A percentile compares a stretch with the other conserved stretches of the same genome.
phyloP scores from a whole-genome alignment of 1,140 invertebrate genomes.

The Dolichoris vasculosae region DNA sequence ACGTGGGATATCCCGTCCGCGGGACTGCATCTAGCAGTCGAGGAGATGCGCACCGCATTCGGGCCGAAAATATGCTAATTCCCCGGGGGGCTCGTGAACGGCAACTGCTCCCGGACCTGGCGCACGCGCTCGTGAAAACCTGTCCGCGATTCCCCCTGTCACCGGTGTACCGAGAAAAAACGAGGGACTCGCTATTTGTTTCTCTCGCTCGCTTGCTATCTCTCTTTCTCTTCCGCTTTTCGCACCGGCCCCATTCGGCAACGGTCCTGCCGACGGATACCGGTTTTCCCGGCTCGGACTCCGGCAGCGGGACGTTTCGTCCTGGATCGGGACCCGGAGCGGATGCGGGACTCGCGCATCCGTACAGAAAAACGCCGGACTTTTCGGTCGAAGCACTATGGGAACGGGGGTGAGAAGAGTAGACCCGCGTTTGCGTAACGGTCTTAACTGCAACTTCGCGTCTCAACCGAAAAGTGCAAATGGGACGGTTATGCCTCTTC shows the following conservation, averaged over 20 bases:
- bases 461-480: conserved; percentile 43
- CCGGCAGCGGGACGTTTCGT: conserved; percentile 59
- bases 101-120: not conserved
- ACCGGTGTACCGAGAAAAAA: conserved; percentile 37
- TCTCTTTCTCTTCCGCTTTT: conserved; percentile 47
- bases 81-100: not conserved
- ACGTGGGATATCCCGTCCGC: conserved; percentile 13
- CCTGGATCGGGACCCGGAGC: conserved; percentile 66
- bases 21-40: not conserved
- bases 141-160: conserved; percentile 39
- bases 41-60: conserved; percentile 29
- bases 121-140: conserved; percentile 3
- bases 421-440: conserved; percentile 18
- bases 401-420: not conserved
- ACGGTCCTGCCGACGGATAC: conserved; percentile 73
- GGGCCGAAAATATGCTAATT: conserved; percentile 70
- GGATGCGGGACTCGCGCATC: conserved; percentile 47
- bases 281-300: conserved; percentile 71
- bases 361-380: not conserved
- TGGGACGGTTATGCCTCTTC: conserved; percentile 14
- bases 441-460: not conserved
- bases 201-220: not conserved
- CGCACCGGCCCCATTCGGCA: conserved; percentile 53
- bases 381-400: not conserved
- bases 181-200: not conserved